These are phyloP conservation scores for Luehdorfia chinensis DNA, from an alignment of 1,140 invertebrate genomes.

Conservation along the genomic window DNA sequence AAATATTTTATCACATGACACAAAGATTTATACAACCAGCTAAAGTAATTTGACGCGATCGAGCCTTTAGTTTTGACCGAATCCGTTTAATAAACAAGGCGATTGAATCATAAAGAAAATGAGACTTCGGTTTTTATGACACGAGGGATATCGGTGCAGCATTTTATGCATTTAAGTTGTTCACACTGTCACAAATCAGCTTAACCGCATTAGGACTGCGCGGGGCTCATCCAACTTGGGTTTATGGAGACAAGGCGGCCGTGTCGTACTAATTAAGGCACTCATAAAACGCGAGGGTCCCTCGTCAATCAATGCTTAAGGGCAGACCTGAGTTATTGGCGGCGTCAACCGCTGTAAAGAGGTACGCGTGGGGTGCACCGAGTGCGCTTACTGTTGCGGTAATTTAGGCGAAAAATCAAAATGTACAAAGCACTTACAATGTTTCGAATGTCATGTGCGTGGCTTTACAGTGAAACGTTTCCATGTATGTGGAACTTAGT, in stretches of 20 bases:
- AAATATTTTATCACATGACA: not conserved
- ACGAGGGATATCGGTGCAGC: not conserved
- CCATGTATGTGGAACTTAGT: too few species aligned
- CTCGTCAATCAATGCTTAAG: slow-evolving; percentile 58
- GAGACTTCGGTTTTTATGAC: not conserved
- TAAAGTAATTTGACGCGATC: slow-evolving; percentile 2
- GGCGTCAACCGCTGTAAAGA: slow-evolving; percentile 18
- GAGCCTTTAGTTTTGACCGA: not conserved
- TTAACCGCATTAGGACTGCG: too few species aligned
- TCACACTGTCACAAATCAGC: slow-evolving; percentile 15
- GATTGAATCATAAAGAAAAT: slow-evolving; percentile 8
- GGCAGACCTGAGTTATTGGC: slow-evolving; percentile 44
- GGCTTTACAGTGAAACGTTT: too few species aligned
- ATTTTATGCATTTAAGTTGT: slow-evolving; percentile 14
- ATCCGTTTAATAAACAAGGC: slow-evolving; percentile 10
- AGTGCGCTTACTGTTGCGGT: not conserved
- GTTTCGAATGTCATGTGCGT: slow-evolving; percentile 5
- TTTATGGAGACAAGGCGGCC: slow-evolving; percentile 44
- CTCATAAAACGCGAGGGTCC: slow-evolving; percentile 50
- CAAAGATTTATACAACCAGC: slow-evolving; percentile 1
- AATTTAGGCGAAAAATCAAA: slow-evolving; percentile 10
- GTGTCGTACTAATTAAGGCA: slow-evolving; percentile 55
- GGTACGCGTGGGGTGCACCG: not conserved
- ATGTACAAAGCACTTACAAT: slow-evolving; percentile 9
- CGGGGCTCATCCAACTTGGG: slow-evolving; percentile 19